Percentiles rank a stretch among this genome's conserved stretches.
Evolutionary conservation across 1,140 invertebrate species (phyloP).

Genomic region (Rhopalosiphum padi): DNA sequence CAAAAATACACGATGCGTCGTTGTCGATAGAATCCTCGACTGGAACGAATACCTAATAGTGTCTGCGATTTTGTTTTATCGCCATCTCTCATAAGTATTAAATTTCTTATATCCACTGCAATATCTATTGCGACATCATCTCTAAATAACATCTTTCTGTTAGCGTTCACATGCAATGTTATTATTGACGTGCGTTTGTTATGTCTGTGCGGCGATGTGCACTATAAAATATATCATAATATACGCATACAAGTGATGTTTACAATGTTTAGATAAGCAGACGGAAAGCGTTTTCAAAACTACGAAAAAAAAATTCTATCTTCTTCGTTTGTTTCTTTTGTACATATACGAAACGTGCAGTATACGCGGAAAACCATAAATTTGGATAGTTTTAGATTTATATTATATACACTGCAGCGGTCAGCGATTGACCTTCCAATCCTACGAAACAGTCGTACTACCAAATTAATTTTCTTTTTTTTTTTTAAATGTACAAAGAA

Average conservation of each 20-base stretch:
- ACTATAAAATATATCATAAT: not conserved
- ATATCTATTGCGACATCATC: not conserved
- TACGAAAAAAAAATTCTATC: not conserved
- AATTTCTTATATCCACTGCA: no score
- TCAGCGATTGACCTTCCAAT: not conserved
- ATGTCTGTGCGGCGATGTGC: not conserved
- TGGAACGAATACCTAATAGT: not conserved
- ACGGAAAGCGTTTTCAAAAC: not conserved
- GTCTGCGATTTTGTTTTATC: not conserved
- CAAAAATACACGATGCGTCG: not conserved
- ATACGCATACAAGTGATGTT: not conserved
- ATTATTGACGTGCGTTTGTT: constrained; percentile 9
- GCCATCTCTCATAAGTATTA: not conserved
- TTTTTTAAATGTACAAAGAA: no score
- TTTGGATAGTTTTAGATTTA: not conserved
- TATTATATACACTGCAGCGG: no score
- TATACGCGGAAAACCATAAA: not conserved
- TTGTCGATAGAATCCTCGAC: not conserved
- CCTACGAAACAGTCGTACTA: not conserved
- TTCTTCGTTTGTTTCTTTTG: not conserved
- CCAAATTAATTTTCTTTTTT: not conserved
- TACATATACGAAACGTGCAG: not conserved
- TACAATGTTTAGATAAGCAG: not conserved
- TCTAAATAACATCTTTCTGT: not conserved
- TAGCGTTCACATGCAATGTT: not conserved